phyloP scores from a whole-genome alignment of 2,113 vertebrate species.

The Ahaetulla prasina region DNA sequence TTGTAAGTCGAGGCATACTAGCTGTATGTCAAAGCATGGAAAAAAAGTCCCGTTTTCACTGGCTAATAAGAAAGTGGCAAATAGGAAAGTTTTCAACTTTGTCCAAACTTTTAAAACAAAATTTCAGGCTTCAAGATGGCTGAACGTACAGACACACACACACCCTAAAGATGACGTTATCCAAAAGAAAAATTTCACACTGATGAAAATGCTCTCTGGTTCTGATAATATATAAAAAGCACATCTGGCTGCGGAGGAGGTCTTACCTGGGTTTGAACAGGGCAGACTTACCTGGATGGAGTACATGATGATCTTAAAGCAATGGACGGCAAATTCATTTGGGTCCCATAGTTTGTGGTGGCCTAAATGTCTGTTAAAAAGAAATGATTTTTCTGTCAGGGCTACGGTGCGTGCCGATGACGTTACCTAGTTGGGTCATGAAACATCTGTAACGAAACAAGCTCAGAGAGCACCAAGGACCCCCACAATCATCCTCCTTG shows the following conservation, averaged over 20 bases:
- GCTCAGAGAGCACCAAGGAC: too few species aligned
- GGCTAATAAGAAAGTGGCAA: neutral
- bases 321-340: conserved; percentile 95
- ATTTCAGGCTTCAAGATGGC: neutral
- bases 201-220: neutral
- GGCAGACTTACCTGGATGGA: conserved; percentile 87
- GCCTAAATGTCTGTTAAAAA: conserved; percentile 84
- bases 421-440: neutral
- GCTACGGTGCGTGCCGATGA: neutral
- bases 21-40: neutral
- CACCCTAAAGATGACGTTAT: neutral
- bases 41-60: neutral
- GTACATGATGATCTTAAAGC: conserved; percentile 98
- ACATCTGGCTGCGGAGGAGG: neutral
- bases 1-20: too few species aligned
- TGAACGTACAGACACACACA: neutral
- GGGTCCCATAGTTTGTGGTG: conserved; percentile 95
- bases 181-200: neutral
- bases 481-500: too few species aligned
- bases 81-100: neutral
- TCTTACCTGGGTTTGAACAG: neutral
- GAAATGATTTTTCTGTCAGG: neutral
- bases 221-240: too few species aligned
- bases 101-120: neutral
- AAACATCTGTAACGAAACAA: too few species aligned